Percentiles rank a stretch among this genome's conserved stretches.
Conservation (phyloP, 2,888 invertebrate species). For the Cerastoderma edule region DNA sequence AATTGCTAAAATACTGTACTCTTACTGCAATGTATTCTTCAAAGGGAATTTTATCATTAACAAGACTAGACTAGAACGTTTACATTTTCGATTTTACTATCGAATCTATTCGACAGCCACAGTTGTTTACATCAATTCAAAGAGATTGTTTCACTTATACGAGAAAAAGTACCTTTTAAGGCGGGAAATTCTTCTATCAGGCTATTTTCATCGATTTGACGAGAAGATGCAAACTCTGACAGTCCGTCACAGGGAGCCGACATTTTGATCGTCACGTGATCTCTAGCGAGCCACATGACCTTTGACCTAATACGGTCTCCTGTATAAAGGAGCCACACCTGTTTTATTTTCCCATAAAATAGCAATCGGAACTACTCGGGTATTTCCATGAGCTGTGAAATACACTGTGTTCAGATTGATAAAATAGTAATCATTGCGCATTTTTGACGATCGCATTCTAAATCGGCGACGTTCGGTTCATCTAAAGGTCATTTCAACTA, state of each 20-base stretch:
- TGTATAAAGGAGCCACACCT: too few species aligned
- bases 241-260: slow-evolving; percentile 41
- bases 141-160: too few species aligned
- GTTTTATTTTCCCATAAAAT: too few species aligned
- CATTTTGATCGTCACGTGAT: slow-evolving; percentile 70
- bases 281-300: slow-evolving; percentile 46
- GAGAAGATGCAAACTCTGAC: neutral
- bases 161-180: slow-evolving; percentile 57
- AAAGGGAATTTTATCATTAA: neutral
- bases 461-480: too few species aligned
- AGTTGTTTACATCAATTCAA: too few species aligned
- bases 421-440: too few species aligned
- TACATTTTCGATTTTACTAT: neutral
- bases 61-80: neutral
- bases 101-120: neutral
- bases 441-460: too few species aligned
- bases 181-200: slow-evolving; percentile 53
- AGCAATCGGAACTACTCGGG: too few species aligned
- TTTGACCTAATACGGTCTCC: slow-evolving; percentile 67
- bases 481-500: too few species aligned
- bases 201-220: neutral
- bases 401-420: too few species aligned
- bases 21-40: neutral
- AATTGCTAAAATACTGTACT: neutral
- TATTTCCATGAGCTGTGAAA: too few species aligned